Percentiles rank a stretch among this genome's conserved stretches.
Evolutionary conservation across 2,113 vertebrate genomes (phyloP).

Genomic region (Bettongia penicillata): DNA sequence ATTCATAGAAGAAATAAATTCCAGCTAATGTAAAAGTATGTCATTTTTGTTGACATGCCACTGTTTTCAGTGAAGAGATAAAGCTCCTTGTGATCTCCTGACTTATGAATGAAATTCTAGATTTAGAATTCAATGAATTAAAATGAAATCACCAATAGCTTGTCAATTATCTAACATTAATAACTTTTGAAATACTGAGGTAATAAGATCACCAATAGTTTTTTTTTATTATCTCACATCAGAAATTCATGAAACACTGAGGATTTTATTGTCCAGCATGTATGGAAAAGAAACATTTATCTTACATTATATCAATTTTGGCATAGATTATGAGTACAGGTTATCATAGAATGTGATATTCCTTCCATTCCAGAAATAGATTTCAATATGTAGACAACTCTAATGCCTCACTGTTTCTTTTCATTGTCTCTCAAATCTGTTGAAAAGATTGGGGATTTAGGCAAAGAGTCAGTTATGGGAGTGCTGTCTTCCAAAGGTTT

Average conservation of each 20-base stretch:
- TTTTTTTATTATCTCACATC: background rate
- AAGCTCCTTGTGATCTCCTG: slow-evolving; percentile 3
- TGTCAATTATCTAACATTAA: background rate
- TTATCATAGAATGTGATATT: background rate
- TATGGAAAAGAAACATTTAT: background rate
- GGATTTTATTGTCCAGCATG: background rate
- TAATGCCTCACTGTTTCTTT: slow-evolving; percentile 46
- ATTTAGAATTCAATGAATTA: background rate
- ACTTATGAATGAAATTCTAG: background rate
- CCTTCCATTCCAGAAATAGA: slow-evolving; percentile 55
- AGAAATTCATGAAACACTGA: background rate
- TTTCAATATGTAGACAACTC: slow-evolving; percentile 45
- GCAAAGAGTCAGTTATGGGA: slow-evolving; percentile 63
- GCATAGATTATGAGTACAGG: background rate
- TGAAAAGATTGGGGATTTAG: slow-evolving; percentile 64
- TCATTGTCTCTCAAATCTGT: slow-evolving; percentile 60
- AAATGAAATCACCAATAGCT: background rate
- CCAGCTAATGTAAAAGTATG: background rate
- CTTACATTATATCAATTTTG: background rate
- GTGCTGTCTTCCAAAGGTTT: slow-evolving; percentile 48
- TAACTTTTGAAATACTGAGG: background rate
- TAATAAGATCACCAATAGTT: background rate
- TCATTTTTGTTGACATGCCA: slow-evolving; percentile 39
- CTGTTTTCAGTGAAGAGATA: slow-evolving; percentile 32
- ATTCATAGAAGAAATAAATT: background rate